A percentile compares a stretch with the other conserved stretches of the same genome.
Evolutionary conservation across 2,888 invertebrate genomes (phyloP).

Genomic region (Ormyrus pomaceus): DNA sequence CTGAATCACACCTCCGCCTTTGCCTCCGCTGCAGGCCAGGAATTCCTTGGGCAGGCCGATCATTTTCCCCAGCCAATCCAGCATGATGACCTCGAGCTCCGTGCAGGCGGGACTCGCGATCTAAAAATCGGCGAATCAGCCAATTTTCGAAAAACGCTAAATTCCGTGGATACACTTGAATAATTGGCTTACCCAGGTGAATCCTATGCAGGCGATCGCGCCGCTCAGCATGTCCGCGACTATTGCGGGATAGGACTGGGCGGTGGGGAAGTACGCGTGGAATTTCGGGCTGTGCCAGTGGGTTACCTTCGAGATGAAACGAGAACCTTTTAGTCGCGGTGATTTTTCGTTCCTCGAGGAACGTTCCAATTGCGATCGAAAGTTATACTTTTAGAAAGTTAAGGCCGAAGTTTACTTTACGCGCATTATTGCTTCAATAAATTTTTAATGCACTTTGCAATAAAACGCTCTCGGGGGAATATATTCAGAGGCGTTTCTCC

Average conservation of each 20-base stretch:
- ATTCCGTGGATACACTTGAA: background rate
- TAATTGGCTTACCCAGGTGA: conserved; percentile 88
- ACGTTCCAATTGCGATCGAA: too few relatives aligned
- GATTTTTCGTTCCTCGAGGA: background rate
- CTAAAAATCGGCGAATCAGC: conserved; percentile 75
- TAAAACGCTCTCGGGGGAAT: background rate
- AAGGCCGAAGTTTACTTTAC: background rate
- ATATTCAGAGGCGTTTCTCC: background rate
- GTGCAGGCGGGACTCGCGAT: conserved; percentile 97
- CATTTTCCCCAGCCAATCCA: conserved; percentile 98
- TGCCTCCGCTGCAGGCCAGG: conserved; percentile 86
- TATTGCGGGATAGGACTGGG: conserved; percentile 94
- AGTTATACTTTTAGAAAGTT: too few relatives aligned
- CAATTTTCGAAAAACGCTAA: too few relatives aligned
- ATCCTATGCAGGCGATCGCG: conserved; percentile 96
- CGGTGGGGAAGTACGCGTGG: conserved; percentile 96
- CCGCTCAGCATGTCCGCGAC: conserved; percentile 96
- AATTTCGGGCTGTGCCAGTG: conserved; percentile 98
- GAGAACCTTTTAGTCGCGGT: background rate
- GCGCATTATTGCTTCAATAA: background rate
- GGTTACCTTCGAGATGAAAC: conserved; percentile 79
- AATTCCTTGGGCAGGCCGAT: conserved; percentile 90
- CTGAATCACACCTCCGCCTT: conserved; percentile 90
- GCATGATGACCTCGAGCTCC: conserved; percentile 94
- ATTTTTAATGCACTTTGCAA: background rate